A percentile compares a stretch with the other conserved stretches of the same genome.
Evolutionary conservation across 2,113 vertebrate genomes (phyloP).

Genomic region (Chroicocephalus ridibundus): DNA sequence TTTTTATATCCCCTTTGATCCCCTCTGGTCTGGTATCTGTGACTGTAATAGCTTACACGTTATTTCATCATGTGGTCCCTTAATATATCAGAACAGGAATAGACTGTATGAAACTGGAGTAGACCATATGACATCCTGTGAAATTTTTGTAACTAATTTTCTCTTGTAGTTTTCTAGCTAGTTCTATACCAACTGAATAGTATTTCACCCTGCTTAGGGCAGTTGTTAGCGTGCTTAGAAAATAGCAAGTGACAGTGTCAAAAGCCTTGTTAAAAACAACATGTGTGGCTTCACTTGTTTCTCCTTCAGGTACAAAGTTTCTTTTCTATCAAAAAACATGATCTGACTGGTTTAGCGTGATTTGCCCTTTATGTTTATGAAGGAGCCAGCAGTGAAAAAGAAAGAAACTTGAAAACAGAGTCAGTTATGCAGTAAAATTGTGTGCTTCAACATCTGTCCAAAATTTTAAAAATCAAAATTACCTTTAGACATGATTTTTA

Average conservation of each 20-base stretch:
- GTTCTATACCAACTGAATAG: background rate
- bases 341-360: background rate
- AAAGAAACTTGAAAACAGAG: background rate
- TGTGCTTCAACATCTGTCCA: background rate
- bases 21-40: background rate
- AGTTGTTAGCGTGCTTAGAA: background rate
- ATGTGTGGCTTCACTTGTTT: background rate
- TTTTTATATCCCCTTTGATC: background rate
- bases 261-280: background rate
- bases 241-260: background rate
- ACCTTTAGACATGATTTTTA: background rate
- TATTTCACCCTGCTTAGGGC: background rate
- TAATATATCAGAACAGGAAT: background rate
- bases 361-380: background rate
- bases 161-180: background rate
- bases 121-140: rapidly evolving
- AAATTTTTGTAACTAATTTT: background rate
- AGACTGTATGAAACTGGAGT: background rate
- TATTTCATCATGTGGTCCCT: background rate
- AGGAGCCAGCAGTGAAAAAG: background rate
- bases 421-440: background rate
- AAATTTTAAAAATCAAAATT: background rate
- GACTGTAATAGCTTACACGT: background rate
- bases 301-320: background rate
- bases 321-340: background rate